Percentiles rank a stretch among this genome's conserved stretches.
These are phyloP conservation scores for Hemibagrus guttatus DNA, from an alignment of 2,797 vertebrate genomes.

Conservation along the genomic window DNA sequence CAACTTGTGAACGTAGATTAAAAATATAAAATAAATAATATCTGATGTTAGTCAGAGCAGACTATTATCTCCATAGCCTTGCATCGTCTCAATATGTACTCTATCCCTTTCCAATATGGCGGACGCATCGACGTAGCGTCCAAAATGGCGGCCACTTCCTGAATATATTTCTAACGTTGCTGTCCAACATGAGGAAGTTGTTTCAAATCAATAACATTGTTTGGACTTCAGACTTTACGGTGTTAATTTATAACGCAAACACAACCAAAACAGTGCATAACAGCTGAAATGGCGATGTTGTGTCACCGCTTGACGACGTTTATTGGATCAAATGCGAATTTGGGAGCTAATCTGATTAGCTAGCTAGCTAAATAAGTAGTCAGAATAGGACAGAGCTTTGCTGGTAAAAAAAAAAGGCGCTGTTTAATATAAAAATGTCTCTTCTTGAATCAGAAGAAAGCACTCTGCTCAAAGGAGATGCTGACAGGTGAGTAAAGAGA, in stretches of 20 bases:
- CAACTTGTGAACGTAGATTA: neutral
- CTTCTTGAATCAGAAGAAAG: constrained; percentile 61
- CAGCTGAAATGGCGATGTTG: constrained; percentile 15
- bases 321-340: neutral
- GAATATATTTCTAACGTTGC: neutral
- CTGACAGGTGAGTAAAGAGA: constrained; percentile 65
- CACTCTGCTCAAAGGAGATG: constrained; percentile 70
- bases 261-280: neutral
- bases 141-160: neutral
- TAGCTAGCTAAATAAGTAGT: no score
- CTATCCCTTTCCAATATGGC: constrained; percentile 10
- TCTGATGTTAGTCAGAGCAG: neutral
- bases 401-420: neutral
- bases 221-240: constrained; percentile 31
- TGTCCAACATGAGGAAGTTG: neutral
- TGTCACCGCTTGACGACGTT: neutral
- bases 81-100: neutral
- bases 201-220: neutral
- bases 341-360: neutral
- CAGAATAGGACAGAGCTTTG: no score
- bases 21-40: neutral
- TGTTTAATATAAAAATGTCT: constrained; percentile 64
- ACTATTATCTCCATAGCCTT: neutral
- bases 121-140: neutral
- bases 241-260: neutral